Percentiles rank a stretch among this genome's conserved stretches.
Conservation (phyloP, 35 echinoderm and acorn worm species). For the Acanthaster planci region DNA sequence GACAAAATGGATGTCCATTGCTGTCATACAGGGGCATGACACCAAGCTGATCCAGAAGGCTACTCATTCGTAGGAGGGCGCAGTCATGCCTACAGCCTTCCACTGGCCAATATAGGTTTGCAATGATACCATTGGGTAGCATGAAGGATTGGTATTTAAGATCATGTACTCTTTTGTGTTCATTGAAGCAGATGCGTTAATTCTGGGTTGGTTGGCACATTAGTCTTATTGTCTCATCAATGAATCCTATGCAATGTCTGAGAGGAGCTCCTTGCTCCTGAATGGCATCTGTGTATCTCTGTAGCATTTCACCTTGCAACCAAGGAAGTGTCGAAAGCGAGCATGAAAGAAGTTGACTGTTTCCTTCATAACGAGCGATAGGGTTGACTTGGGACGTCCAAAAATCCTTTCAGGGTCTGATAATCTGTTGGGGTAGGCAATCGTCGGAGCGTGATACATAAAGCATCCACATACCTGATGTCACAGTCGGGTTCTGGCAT, state of each 20-base stretch:
- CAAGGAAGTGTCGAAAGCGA: slow-evolving; percentile 2
- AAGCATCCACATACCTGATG: slow-evolving; percentile 12
- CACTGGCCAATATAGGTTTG: no score
- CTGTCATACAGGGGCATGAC: neutral
- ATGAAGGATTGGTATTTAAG: no score
- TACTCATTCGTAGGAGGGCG: slow-evolving; percentile 25
- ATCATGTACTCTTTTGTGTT: no score
- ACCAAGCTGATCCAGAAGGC: neutral
- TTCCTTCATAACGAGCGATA: neutral
- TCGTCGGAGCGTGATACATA: neutral
- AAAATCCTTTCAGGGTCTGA: slow-evolving; percentile 2
- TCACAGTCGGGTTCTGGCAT: neutral
- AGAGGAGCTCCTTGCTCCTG: no score
- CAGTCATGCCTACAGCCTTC: slow-evolving; percentile 60
- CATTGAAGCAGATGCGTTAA: no score
- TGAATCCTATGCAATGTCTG: no score
- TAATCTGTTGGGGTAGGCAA: slow-evolving; percentile 12
- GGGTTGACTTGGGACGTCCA: slow-evolving; percentile 1
- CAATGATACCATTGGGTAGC: no score
- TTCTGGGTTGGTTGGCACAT: no score
- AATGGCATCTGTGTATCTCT: no score
- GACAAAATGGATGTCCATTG: neutral
- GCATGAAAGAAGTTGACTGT: neutral
- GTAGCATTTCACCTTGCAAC: no score
- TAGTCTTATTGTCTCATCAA: no score